Evolutionary conservation across 2,797 vertebrate species (phyloP).

Genomic region (Threskiornis aethiopicus): DNA sequence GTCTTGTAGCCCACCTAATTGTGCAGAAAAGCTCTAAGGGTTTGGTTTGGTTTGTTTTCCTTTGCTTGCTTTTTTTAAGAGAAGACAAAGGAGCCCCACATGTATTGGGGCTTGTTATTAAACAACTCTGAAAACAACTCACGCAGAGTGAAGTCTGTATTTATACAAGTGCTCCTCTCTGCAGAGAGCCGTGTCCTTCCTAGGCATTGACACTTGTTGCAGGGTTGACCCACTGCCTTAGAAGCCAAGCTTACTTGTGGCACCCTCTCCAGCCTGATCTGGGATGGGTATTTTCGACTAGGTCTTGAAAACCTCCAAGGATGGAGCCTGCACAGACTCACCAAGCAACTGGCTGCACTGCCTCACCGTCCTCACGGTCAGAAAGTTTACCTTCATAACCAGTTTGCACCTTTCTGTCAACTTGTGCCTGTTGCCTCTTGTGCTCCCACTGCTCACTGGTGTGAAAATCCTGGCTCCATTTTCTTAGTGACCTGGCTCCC

Average conservation of each 20-base stretch:
- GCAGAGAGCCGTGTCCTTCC: background rate
- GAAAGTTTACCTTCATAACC: background rate
- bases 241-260: background rate
- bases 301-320: background rate
- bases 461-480: background rate
- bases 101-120: background rate
- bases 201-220: rapidly evolving
- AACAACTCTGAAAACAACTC: background rate
- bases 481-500: background rate
- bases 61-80: background rate
- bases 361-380: background rate
- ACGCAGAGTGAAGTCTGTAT: background rate
- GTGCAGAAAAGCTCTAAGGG: background rate
- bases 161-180: background rate
- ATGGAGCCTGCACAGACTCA: background rate
- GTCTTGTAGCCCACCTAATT: background rate
- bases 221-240: background rate
- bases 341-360: background rate
- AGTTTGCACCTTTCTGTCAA: background rate
- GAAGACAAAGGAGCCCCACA: background rate
- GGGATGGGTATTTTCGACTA: background rate
- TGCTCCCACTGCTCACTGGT: background rate
- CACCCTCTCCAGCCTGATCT: background rate
- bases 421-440: background rate
- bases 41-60: background rate